phyloP scores from a whole-genome alignment of 2,113 vertebrate genomes.

The Nansenia antarctica region DNA sequence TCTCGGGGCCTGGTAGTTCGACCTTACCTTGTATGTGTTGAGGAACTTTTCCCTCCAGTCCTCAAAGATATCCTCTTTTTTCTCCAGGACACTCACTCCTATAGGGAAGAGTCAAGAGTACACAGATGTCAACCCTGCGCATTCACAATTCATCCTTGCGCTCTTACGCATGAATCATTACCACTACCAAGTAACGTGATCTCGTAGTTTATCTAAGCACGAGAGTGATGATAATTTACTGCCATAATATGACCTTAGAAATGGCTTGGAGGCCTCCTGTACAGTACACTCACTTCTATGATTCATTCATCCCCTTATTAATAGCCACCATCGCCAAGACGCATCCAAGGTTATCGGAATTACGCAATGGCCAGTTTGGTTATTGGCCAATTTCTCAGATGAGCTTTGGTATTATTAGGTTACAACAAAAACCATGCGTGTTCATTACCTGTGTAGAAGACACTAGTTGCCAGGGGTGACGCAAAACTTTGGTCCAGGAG shows the following conservation, averaged over 20 bases:
- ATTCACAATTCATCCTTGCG: background rate
- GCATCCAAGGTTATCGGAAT: background rate
- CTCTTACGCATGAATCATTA: too few species aligned
- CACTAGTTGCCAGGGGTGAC: conserved; percentile 80
- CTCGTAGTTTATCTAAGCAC: background rate
- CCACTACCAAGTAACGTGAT: too few species aligned
- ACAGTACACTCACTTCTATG: too few species aligned
- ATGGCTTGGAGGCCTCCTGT: too few species aligned
- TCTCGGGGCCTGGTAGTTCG: background rate
- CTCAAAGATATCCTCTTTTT: conserved; percentile 86
- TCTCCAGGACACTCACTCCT: conserved; percentile 90
- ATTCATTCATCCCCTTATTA: too few species aligned
- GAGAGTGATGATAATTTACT: too few species aligned
- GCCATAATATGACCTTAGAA: too few species aligned
- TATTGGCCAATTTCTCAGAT: background rate
- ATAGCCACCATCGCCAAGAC: background rate
- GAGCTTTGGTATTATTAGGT: background rate
- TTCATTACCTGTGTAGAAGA: conserved; percentile 83
- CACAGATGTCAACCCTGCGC: background rate
- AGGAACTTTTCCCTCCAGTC: conserved; percentile 91
- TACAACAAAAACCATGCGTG: background rate
- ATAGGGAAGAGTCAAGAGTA: conserved; percentile 7
- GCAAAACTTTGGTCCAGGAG: conserved; percentile 84
- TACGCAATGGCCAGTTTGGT: background rate
- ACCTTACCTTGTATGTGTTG: conserved; percentile 89